Percentiles rank a stretch among this genome's conserved stretches.
Evolutionary conservation across 2,113 vertebrate species (phyloP).

Genomic region (Epinephelus cyanopodus): DNA sequence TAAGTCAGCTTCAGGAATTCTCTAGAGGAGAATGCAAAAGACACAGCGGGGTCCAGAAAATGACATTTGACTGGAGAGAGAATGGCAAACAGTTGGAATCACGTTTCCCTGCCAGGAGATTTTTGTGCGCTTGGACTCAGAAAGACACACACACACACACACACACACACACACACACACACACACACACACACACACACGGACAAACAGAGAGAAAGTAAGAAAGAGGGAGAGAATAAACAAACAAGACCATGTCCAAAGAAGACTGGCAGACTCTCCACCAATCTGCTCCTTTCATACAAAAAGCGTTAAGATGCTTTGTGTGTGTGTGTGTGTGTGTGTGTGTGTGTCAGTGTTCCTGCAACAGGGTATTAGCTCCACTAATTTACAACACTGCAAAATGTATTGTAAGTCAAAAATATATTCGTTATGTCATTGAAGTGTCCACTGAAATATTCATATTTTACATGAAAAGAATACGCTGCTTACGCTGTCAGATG

Average conservation of each 20-base stretch:
- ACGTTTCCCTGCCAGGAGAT: neutral
- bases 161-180: neutral
- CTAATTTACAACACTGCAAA: neutral
- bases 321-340: neutral
- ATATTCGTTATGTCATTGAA: neutral
- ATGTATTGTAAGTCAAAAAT: neutral
- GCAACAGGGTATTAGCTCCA: neutral
- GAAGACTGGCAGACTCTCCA: neutral
- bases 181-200: neutral
- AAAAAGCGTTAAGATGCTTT: neutral
- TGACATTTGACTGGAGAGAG: neutral
- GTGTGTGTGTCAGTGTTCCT: too few species aligned
- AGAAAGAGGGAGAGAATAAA: neutral
- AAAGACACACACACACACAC: neutral
- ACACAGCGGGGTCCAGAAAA: neutral
- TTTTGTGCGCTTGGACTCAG: neutral
- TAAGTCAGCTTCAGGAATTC: neutral
- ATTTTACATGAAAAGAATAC: neutral
- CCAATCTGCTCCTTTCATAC: neutral
- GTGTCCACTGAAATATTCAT: neutral
- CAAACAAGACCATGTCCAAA: neutral
- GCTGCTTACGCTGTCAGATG: too few species aligned
- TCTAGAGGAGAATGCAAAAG: neutral
- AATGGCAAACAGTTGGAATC: neutral
- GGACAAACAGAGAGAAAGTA: neutral